A percentile compares a stretch with the other conserved stretches of the same genome.
These are phyloP conservation scores for Brienomyrus longianalis DNA, from an alignment of 2,113 vertebrate genomes.

Conservation along the genomic window DNA sequence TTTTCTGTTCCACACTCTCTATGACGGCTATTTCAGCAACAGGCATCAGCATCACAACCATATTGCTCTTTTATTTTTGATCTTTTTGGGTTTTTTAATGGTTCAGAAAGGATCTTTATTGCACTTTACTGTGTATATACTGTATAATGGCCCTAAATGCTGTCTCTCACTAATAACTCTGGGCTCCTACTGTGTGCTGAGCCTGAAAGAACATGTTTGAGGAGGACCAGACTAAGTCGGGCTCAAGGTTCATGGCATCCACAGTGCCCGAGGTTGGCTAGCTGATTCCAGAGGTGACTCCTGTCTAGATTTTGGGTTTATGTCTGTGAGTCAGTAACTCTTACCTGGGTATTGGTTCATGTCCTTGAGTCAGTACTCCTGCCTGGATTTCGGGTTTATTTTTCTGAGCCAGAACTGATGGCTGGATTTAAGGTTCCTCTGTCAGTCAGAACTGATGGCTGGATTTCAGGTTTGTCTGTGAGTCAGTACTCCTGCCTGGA, in stretches of 20 bases:
- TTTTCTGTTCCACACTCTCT: conserved; percentile 1
- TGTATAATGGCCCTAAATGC: not conserved
- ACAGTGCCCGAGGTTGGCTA: not conserved
- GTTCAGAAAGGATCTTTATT: not conserved
- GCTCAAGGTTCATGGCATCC: not conserved
- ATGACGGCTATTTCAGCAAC: not conserved
- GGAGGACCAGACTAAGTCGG: not conserved
- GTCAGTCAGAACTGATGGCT: no score
- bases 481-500: no score
- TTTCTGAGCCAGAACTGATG: no score
- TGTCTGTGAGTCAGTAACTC: not conserved
- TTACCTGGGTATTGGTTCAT: not conserved
- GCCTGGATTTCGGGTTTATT: not conserved
- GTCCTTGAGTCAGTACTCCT: not conserved
- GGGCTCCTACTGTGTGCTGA: not conserved
- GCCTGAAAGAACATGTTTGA: not conserved
- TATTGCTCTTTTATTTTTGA: not conserved
- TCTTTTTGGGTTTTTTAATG: not conserved
- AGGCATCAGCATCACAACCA: not conserved
- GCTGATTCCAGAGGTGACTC: not conserved
- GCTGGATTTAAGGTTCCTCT: no score
- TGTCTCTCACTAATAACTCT: not conserved
- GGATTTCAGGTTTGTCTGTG: no score
- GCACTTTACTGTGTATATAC: not conserved
- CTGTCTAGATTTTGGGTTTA: not conserved